Percentiles rank a stretch among this genome's conserved stretches.
These are phyloP conservation scores for Artibeus jamaicensis DNA, from an alignment of 2,797 vertebrate species.

Conservation along the genomic window DNA sequence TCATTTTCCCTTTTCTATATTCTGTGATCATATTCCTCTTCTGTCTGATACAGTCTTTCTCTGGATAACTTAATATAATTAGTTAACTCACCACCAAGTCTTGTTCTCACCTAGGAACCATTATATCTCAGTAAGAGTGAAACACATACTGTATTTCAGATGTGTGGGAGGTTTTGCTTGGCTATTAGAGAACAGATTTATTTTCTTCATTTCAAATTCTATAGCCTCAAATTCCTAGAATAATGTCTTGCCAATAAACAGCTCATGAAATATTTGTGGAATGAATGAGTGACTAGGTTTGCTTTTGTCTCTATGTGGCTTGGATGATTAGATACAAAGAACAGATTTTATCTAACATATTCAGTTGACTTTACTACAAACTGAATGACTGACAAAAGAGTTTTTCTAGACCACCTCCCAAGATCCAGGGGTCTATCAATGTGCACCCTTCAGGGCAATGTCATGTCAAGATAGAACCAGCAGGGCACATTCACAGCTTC, in stretches of 20 bases:
- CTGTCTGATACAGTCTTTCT: neutral
- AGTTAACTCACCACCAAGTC: neutral
- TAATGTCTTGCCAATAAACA: constrained; percentile 2
- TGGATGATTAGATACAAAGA: neutral
- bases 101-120: neutral
- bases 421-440: neutral
- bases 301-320: neutral
- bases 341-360: neutral
- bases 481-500: neutral
- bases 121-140: neutral
- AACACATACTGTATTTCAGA: neutral
- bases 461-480: neutral
- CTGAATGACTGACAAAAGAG: neutral
- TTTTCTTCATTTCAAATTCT: neutral
- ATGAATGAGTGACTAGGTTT: neutral
- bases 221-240: neutral
- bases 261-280: neutral
- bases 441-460: neutral
- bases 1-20: neutral
- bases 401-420: neutral
- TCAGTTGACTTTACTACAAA: constrained; percentile 25
- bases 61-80: constrained; percentile 12
- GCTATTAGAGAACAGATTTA: neutral
- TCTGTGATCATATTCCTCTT: neutral
- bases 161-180: neutral